A percentile compares a stretch with the other conserved stretches of the same genome.
These are phyloP conservation scores for Eriosoma lanigerum DNA, from an alignment of 1,140 invertebrate genomes.

Conservation along the genomic window DNA sequence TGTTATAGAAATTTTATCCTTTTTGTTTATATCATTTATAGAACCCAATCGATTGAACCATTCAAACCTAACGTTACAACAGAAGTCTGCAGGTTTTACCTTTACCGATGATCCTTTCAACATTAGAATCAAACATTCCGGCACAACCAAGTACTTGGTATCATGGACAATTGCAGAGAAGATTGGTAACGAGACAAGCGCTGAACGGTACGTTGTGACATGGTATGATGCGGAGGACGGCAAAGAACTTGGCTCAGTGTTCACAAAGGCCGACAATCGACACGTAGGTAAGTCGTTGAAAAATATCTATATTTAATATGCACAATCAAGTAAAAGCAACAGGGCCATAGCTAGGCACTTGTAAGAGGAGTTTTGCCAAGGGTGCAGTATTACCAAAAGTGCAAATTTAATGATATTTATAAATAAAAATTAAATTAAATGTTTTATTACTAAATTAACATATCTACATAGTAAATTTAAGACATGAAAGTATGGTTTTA, in stretches of 20 bases:
- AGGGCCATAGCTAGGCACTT: no score
- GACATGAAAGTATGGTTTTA: no score
- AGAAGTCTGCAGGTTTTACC: neutral
- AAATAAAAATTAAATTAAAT: no score
- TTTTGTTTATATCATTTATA: no score
- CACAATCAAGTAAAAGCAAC: no score
- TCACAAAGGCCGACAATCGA: neutral
- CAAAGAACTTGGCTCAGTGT: neutral
- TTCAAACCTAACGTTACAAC: neutral
- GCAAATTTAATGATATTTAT: no score
- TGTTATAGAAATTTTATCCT: no score
- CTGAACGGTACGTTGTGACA: neutral
- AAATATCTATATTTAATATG: no score
- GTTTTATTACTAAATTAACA: no score
- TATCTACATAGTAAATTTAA: no score
- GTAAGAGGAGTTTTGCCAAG: no score
- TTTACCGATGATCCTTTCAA: neutral
- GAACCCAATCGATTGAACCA: neutral
- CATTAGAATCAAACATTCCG: neutral
- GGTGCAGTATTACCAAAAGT: no score
- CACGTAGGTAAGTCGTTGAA: slow-evolving; percentile 12
- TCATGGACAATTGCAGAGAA: neutral
- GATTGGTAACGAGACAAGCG: neutral
- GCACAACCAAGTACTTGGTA: neutral
- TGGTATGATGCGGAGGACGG: slow-evolving; percentile 25